Percentiles rank a stretch among this genome's conserved stretches.
These are phyloP conservation scores for Eulemur rufifrons DNA, from an alignment of 2,113 vertebrate species.

Conservation along the genomic window DNA sequence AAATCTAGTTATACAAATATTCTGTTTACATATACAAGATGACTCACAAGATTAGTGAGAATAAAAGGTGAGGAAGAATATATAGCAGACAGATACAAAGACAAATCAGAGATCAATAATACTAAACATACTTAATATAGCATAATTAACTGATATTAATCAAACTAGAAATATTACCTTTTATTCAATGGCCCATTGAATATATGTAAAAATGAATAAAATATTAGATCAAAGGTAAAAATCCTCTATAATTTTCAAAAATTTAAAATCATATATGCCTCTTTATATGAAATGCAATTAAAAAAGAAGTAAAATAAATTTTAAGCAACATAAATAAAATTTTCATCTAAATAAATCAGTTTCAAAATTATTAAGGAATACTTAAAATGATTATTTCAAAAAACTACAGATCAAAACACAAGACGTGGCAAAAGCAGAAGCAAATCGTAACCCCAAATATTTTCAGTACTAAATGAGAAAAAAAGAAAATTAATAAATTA, in stretches of 20 bases:
- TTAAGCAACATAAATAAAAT: not conserved
- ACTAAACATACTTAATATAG: not conserved
- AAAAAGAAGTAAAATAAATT: not conserved
- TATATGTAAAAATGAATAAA: not conserved
- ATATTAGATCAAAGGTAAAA: not conserved
- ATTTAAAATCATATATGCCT: not conserved
- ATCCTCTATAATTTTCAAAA: not conserved
- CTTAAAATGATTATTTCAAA: not conserved
- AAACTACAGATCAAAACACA: not conserved
- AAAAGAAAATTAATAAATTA: not conserved
- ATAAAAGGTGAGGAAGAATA: not conserved
- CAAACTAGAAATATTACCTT: not conserved
- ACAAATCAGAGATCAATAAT: not conserved
- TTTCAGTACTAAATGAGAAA: slow-evolving; percentile 17
- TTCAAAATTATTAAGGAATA: not conserved
- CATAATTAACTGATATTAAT: not conserved
- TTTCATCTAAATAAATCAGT: not conserved
- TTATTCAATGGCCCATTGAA: not conserved
- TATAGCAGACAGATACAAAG: not conserved
- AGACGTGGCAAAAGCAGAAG: not conserved
- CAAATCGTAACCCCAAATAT: not conserved
- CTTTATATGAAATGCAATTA: not conserved
- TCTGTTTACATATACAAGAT: not conserved
- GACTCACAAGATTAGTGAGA: not conserved
- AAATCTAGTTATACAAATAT: not conserved